A percentile compares a stretch with the other conserved stretches of the same genome.
Conservation (phyloP, 2,888 invertebrate genomes). For the Dendrolimus houi region DNA sequence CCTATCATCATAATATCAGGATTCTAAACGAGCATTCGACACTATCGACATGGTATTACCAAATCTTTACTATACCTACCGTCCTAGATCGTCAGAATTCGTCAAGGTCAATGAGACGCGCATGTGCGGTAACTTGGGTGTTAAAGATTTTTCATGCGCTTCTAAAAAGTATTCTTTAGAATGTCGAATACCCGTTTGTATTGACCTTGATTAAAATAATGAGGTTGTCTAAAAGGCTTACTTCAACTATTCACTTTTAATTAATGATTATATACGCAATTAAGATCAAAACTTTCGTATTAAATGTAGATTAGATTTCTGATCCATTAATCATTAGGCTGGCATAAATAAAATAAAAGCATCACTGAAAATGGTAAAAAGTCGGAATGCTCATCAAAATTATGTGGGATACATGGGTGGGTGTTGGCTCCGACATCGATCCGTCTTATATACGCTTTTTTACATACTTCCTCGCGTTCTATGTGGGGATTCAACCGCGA, state of each 20-base stretch:
- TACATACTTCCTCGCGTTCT: constrained; percentile 65
- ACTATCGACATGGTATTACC: background rate
- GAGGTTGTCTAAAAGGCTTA: background rate
- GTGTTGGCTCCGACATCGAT: constrained; percentile 64
- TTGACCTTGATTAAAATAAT: constrained; percentile 1
- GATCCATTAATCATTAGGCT: background rate
- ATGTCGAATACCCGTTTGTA: constrained; percentile 12
- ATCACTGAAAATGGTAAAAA: background rate
- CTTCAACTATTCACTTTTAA: background rate
- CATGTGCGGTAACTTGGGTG: constrained; percentile 54
- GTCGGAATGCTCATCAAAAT: constrained; percentile 1
- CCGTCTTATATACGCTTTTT: constrained; percentile 63
- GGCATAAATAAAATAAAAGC: background rate
- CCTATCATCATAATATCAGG: too few relatives aligned
- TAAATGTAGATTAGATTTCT: too few relatives aligned
- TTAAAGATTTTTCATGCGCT: constrained; percentile 51
- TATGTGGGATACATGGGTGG: constrained; percentile 25
- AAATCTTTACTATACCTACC: background rate
- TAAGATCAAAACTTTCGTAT: background rate
- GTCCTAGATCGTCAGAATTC: constrained; percentile 36
- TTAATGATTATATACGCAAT: background rate
- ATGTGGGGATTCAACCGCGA: constrained; percentile 71
- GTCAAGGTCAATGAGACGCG: constrained; percentile 58
- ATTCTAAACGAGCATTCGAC: background rate
- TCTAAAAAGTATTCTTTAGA: constrained; percentile 21